Evolutionary conservation across 2,797 vertebrate genomes (phyloP).

Genomic region (Lerista edwardsae): DNA sequence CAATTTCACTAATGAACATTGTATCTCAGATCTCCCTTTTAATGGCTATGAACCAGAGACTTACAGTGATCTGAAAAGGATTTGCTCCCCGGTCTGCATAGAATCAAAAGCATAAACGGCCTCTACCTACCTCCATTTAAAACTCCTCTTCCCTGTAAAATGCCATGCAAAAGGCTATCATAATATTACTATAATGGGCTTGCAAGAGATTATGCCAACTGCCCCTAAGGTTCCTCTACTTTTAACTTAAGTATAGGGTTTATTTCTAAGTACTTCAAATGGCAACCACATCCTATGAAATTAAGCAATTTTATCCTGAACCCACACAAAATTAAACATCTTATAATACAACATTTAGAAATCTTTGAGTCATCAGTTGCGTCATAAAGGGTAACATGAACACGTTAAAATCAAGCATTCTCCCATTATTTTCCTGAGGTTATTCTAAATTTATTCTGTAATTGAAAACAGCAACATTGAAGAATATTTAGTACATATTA

Average conservation of each 20-base stretch:
- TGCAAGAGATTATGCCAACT: conserved; percentile 25
- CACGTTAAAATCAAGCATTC: conserved; percentile 7
- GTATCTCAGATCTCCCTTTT: background rate
- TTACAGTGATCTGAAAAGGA: background rate
- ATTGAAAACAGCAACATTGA: conserved; percentile 15
- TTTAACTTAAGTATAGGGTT: conserved; percentile 40
- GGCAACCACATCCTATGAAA: conserved; percentile 39
- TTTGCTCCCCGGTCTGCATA: background rate
- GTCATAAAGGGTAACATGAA: conserved; percentile 14
- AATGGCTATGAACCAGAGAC: background rate
- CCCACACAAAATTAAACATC: conserved; percentile 40
- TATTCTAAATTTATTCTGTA: conserved; percentile 9
- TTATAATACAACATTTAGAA: conserved; percentile 30
- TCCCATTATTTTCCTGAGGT: conserved; percentile 8
- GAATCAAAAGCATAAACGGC: conserved; percentile 4
- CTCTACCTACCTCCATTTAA: background rate
- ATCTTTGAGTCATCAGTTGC: conserved; percentile 27
- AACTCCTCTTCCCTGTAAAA: conserved; percentile 23
- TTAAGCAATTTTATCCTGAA: conserved; percentile 37
- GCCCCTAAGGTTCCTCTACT: conserved; percentile 23
- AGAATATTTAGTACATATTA: background rate
- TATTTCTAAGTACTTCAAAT: conserved; percentile 32
- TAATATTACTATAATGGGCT: conserved; percentile 20
- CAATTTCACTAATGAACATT: background rate
- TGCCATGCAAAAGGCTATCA: conserved; percentile 27